A percentile compares a stretch with the other conserved stretches of the same genome.
Conservation (phyloP, 2,797 vertebrate species). For the Heterohyrax brucei region DNA sequence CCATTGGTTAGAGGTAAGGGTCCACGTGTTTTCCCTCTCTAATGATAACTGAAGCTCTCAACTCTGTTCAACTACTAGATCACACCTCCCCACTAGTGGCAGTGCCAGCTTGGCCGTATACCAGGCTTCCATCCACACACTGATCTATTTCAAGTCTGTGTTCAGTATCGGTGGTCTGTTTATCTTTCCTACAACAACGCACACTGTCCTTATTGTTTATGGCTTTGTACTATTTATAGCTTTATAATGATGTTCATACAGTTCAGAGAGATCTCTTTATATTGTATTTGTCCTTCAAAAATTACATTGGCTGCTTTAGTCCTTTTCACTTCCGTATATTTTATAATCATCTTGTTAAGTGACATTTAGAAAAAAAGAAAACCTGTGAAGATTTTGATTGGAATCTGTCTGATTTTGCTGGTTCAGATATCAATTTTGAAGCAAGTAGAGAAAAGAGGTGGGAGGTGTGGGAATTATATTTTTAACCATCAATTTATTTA, state of each 20-base stretch:
- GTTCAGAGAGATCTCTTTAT: neutral
- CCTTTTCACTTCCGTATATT: neutral
- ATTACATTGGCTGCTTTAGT: slow-evolving; percentile 25
- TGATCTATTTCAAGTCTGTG: slow-evolving; percentile 30
- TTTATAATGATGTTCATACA: neutral
- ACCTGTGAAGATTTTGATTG: neutral
- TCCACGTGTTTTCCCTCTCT: neutral
- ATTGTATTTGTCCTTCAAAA: slow-evolving; percentile 18
- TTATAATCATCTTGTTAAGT: neutral
- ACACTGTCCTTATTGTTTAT: neutral
- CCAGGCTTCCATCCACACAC: neutral
- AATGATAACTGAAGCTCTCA: neutral
- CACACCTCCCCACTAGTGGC: neutral
- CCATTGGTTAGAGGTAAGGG: neutral
- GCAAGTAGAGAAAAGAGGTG: fast-evolving
- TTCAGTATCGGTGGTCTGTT: neutral
- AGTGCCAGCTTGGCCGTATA: neutral
- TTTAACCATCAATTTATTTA: slow-evolving; percentile 12
- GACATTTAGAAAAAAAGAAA: neutral
- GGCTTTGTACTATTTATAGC: neutral
- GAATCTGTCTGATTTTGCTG: slow-evolving; percentile 32
- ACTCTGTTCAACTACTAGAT: neutral
- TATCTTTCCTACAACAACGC: neutral
- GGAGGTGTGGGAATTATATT: neutral
- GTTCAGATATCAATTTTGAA: neutral